Conservation (phyloP, 1,140 invertebrate genomes). For the Condylostylus longicornis region DNA sequence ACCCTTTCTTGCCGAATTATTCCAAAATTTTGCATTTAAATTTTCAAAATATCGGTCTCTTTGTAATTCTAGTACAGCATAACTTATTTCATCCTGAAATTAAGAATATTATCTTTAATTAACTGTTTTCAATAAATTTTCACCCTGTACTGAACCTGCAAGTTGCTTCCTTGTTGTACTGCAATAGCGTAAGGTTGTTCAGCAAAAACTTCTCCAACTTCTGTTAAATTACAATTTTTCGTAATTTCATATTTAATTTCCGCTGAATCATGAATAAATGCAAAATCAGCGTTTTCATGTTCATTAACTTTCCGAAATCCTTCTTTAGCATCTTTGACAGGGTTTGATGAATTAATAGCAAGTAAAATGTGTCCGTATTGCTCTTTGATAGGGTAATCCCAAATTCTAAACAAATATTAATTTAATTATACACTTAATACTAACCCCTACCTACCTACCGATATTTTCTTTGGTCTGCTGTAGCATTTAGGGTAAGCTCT, state of each 20-base stretch:
- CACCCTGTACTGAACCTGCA: slow-evolving; percentile 15
- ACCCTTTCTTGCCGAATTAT: slow-evolving; percentile 45
- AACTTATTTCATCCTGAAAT: slow-evolving; percentile 64
- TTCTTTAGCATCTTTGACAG: slow-evolving; percentile 47
- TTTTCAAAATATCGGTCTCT: slow-evolving; percentile 70
- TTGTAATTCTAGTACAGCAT: slow-evolving; percentile 63
- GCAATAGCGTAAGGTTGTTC: slow-evolving; percentile 79
- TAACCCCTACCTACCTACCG: slow-evolving; percentile 1
- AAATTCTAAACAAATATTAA: slow-evolving; percentile 42
- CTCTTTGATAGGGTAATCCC: slow-evolving; percentile 86
- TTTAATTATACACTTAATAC: not conserved
- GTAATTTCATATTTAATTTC: slow-evolving; percentile 73
- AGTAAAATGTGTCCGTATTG: slow-evolving; percentile 76
- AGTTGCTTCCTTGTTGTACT: slow-evolving; percentile 67
- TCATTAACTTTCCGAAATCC: slow-evolving; percentile 63
- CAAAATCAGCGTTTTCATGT: slow-evolving; percentile 66
- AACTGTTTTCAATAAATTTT: not conserved
- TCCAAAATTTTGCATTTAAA: slow-evolving; percentile 68
- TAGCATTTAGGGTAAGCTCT: slow-evolving; percentile 66
- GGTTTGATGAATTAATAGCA: slow-evolving; percentile 62
- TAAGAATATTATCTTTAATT: not conserved
- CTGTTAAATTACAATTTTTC: slow-evolving; percentile 67
- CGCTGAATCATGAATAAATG: slow-evolving; percentile 76
- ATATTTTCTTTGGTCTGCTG: slow-evolving; percentile 46
- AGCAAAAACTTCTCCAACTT: slow-evolving; percentile 75